Conservation (phyloP, 64 coral and sea anemone species). For the Exaiptasia diaphana region DNA sequence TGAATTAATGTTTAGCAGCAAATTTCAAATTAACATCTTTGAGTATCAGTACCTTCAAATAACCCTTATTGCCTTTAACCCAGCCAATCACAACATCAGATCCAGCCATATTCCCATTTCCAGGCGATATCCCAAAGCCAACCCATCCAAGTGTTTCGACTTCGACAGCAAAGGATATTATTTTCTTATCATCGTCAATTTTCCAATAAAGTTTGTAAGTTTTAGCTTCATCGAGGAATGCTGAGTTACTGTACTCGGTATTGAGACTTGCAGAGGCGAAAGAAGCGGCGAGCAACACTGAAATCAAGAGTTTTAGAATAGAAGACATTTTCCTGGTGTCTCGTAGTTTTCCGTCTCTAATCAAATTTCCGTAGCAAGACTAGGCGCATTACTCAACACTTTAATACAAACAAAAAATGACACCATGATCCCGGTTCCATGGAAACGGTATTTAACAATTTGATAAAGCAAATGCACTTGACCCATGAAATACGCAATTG, state of each 20-base stretch:
- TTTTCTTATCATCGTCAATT: constrained; percentile 30
- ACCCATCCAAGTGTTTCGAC: constrained; percentile 74
- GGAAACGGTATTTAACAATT: too few species aligned
- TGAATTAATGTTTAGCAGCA: too few species aligned
- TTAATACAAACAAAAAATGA: too few species aligned
- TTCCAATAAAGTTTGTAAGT: constrained; percentile 45
- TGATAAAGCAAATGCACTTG: too few species aligned
- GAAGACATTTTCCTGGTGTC: background rate
- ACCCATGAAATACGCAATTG: too few species aligned
- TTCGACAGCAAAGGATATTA: constrained; percentile 53
- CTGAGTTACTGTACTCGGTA: constrained; percentile 41
- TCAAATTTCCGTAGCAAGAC: too few species aligned
- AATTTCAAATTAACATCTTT: too few species aligned
- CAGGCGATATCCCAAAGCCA: constrained; percentile 63
- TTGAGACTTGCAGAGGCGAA: background rate
- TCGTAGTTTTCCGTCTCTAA: too few species aligned
- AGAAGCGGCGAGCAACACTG: background rate
- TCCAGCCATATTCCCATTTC: constrained; percentile 52
- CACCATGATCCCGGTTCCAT: too few species aligned
- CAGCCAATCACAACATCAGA: constrained; percentile 75
- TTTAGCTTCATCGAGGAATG: constrained; percentile 37
- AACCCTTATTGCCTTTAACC: constrained; percentile 58
- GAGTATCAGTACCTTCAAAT: constrained; percentile 66
- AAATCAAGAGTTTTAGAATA: background rate
- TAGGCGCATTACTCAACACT: too few species aligned